A percentile compares a stretch with the other conserved stretches of the same genome.
Conservation (phyloP, 2,797 vertebrate species). For the Alectoris magna region DNA sequence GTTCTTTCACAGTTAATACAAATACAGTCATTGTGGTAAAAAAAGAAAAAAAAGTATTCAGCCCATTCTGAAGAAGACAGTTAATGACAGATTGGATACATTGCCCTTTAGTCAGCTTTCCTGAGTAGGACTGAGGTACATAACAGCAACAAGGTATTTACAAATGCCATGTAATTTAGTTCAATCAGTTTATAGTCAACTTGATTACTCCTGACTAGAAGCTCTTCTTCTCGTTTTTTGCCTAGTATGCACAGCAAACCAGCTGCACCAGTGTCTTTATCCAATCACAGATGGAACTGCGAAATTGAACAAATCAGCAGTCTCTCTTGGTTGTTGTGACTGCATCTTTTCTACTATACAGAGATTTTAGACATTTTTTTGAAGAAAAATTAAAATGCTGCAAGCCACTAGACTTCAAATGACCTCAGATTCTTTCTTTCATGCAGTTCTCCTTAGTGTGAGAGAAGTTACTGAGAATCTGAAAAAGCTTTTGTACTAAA, state of each 20-base stretch:
- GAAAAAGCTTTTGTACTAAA: neutral
- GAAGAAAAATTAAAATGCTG: neutral
- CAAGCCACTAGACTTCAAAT: neutral
- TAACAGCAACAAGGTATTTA: neutral
- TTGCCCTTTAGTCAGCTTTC: neutral
- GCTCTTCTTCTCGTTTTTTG: neutral
- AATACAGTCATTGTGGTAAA: neutral
- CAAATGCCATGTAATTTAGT: neutral
- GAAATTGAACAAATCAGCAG: neutral
- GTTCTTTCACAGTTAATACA: neutral
- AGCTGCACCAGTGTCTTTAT: neutral
- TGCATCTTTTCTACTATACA: neutral
- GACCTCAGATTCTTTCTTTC: neutral
- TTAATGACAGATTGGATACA: neutral
- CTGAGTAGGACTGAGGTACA: neutral
- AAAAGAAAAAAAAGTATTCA: neutral
- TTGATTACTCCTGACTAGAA: neutral
- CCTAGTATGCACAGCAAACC: neutral
- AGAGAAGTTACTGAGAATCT: neutral
- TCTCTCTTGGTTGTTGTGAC: neutral
- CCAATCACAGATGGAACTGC: neutral
- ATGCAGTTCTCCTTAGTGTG: neutral
- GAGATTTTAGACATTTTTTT: neutral
- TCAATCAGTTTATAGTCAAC: neutral
- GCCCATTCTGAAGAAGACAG: neutral